A percentile compares a stretch with the other conserved stretches of the same genome.
These are phyloP conservation scores for Echinarachnius parma DNA, from an alignment of 53 echinoderm and acorn worm species.

Conservation along the genomic window DNA sequence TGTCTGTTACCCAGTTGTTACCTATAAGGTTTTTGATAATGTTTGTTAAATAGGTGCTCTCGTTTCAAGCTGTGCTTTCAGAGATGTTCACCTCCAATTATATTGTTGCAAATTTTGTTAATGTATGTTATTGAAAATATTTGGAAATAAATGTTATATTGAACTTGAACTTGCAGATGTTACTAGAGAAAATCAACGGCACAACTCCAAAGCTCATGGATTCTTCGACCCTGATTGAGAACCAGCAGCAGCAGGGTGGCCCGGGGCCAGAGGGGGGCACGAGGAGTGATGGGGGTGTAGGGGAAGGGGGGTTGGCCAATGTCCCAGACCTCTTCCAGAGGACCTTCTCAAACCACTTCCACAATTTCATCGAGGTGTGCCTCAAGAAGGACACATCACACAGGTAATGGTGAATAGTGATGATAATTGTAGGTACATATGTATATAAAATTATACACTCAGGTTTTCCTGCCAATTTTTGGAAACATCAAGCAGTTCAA, in stretches of 20 bases:
- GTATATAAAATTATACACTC: background rate
- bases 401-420: constrained; percentile 50
- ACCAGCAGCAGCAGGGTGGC: constrained; percentile 37
- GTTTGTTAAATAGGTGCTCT: too few species aligned
- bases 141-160: background rate
- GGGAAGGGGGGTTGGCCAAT: constrained; percentile 55
- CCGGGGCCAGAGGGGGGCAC: constrained; percentile 26
- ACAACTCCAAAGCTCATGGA: constrained; percentile 96
- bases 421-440: background rate
- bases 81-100: too few species aligned
- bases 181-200: constrained; percentile 91
- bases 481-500: too few species aligned
- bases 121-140: too few species aligned
- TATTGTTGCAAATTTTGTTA: too few species aligned
- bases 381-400: constrained; percentile 72
- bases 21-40: too few species aligned
- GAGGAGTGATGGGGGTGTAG: constrained; percentile 17
- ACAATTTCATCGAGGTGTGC: constrained; percentile 90
- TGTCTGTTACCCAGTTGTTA: too few species aligned
- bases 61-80: too few species aligned
- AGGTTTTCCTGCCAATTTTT: too few species aligned
- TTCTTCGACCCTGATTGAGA: constrained; percentile 68
- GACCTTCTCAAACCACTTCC: constrained; percentile 88
- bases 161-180: constrained; percentile 57
- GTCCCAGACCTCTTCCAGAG: constrained; percentile 80